Percentiles rank a stretch among this genome's conserved stretches.
These are phyloP conservation scores for Enteromius radiatus DNA, from an alignment of 2,797 vertebrate species.

Conservation along the genomic window DNA sequence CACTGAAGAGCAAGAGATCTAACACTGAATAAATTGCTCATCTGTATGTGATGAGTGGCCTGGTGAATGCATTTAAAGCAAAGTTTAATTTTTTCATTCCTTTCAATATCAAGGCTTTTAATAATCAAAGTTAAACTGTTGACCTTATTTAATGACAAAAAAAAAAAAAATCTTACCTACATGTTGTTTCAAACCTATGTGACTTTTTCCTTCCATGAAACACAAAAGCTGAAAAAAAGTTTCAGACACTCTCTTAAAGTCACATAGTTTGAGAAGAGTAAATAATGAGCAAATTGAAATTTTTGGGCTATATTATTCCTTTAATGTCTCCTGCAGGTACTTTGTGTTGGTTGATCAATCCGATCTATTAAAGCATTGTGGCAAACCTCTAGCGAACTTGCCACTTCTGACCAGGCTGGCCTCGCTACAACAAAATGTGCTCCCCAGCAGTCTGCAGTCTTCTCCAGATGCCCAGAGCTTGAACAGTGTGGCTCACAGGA, in stretches of 20 bases:
- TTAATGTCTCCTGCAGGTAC: slow-evolving; percentile 4
- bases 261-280: background rate
- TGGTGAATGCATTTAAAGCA: background rate
- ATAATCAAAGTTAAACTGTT: background rate
- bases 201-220: background rate
- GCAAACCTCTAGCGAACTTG: background rate
- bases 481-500: slow-evolving; percentile 63
- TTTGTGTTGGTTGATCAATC: slow-evolving; percentile 11
- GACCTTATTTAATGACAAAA: background rate
- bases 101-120: background rate
- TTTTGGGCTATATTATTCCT: background rate
- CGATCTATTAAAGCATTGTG: background rate
- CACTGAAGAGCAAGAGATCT: background rate
- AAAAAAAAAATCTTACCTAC: background rate
- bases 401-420: background rate
- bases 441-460: background rate
- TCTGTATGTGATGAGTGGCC: background rate
- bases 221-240: background rate
- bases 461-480: background rate
- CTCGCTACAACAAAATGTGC: background rate
- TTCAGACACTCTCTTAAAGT: background rate
- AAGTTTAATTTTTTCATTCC: background rate
- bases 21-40: background rate
- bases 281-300: background rate
- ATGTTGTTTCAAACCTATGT: background rate